Percentiles rank a stretch among this genome's conserved stretches.
Evolutionary conservation across 2,797 vertebrate genomes (phyloP).

Genomic region (Enteromius treurensis): DNA sequence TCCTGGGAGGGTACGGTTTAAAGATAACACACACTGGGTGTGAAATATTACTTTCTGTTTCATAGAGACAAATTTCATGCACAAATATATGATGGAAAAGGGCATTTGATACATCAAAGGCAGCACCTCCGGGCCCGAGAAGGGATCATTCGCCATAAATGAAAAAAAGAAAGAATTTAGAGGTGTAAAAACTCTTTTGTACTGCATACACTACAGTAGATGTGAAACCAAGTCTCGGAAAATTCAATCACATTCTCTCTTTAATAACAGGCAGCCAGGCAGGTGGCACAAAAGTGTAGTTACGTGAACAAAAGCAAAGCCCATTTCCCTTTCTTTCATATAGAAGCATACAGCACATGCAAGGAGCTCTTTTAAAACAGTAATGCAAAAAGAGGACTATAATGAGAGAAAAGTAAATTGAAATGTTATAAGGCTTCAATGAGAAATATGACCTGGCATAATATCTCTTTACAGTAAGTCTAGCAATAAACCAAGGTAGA

Average conservation of each 20-base stretch:
- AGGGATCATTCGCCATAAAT: constrained; percentile 63
- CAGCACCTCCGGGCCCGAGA: constrained; percentile 57
- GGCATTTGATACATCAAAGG: constrained; percentile 74
- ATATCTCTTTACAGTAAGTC: constrained; percentile 11
- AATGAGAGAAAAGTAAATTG: neutral
- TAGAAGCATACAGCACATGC: neutral
- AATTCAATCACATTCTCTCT: constrained; percentile 47
- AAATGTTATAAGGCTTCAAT: constrained; percentile 8
- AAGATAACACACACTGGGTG: constrained; percentile 63
- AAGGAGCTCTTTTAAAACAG: constrained; percentile 8
- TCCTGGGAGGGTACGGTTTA: constrained; percentile 60
- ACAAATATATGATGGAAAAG: constrained; percentile 67
- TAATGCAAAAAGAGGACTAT: neutral
- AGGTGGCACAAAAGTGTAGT: constrained; percentile 15
- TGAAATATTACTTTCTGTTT: constrained; percentile 61
- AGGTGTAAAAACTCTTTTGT: constrained; percentile 59
- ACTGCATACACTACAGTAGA: constrained; percentile 23
- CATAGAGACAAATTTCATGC: constrained; percentile 65
- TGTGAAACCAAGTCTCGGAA: constrained; percentile 49
- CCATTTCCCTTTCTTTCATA: constrained; percentile 6
- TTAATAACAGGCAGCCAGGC: constrained; percentile 44
- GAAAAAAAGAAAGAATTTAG: constrained; percentile 59
- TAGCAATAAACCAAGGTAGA: neutral
- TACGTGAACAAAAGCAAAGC: constrained; percentile 3
- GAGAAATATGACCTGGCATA: neutral